These are phyloP conservation scores for Antigone vipio DNA, from an alignment of 2,113 vertebrate genomes.

Conservation along the genomic window DNA sequence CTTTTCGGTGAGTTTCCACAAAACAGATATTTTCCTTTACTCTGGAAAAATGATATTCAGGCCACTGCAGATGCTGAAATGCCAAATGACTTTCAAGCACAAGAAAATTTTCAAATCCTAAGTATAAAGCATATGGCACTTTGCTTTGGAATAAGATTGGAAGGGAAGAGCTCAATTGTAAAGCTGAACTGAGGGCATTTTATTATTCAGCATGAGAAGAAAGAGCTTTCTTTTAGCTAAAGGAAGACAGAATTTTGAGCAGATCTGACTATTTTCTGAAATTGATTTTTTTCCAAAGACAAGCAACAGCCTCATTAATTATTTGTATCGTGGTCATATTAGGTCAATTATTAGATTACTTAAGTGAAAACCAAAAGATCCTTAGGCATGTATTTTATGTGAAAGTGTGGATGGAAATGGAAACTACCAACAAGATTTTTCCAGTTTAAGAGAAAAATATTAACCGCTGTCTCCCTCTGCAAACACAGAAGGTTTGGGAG, in stretches of 20 bases:
- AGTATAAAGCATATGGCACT: slow-evolving; percentile 11
- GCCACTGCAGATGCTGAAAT: neutral
- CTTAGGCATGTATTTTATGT: neutral
- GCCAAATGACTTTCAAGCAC: neutral
- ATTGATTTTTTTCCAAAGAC: neutral
- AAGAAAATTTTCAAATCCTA: neutral
- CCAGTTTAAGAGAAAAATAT: neutral
- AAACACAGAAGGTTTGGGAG: neutral
- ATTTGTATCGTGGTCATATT: neutral
- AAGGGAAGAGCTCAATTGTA: neutral
- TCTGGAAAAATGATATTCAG: neutral
- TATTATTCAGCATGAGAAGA: slow-evolving; percentile 1
- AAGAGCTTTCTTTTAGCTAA: neutral
- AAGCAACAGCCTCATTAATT: neutral
- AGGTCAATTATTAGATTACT: neutral
- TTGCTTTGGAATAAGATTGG: neutral
- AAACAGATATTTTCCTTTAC: neutral
- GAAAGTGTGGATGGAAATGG: neutral
- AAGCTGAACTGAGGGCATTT: neutral
- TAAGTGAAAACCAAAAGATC: neutral
- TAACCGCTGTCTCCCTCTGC: neutral
- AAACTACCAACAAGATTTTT: neutral
- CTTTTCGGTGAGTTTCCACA: neutral
- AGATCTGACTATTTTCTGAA: neutral
- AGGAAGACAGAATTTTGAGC: neutral